These are phyloP conservation scores for Cichladusa arquata DNA, from an alignment of 2,113 vertebrate species.

Conservation along the genomic window DNA sequence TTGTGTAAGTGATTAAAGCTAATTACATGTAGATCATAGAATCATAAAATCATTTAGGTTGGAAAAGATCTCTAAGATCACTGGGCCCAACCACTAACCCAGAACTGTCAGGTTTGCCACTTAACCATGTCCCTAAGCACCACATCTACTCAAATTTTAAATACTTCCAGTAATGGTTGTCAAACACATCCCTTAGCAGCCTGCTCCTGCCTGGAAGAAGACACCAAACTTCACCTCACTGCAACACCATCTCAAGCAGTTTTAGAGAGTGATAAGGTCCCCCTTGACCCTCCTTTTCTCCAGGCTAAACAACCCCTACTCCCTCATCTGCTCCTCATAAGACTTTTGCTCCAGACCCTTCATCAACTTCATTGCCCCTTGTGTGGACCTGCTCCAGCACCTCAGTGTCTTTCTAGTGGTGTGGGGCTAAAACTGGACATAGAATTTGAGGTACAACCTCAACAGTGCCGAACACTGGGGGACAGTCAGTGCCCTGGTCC, in stretches of 20 bases:
- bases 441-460: accelerated
- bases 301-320: neutral
- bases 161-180: neutral
- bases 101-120: accelerated
- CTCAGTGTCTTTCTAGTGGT: neutral
- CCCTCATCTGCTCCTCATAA: accelerated
- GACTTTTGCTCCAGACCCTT: neutral
- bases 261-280: accelerated
- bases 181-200: neutral
- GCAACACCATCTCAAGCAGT: neutral
- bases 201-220: neutral
- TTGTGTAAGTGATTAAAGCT: accelerated
- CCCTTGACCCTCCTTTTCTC: neutral
- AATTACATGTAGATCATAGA: neutral
- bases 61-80: neutral
- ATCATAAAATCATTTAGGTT: neutral
- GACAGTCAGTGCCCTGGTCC: neutral
- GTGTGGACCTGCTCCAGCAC: neutral
- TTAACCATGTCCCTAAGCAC: neutral
- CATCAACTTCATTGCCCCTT: neutral
- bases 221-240: neutral
- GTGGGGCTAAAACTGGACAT: neutral
- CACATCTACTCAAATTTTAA: neutral
- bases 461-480: too few relatives aligned
- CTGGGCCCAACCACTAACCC: neutral